phyloP scores from a whole-genome alignment of 2,113 vertebrate genomes.

The Oceanodroma tethys region DNA sequence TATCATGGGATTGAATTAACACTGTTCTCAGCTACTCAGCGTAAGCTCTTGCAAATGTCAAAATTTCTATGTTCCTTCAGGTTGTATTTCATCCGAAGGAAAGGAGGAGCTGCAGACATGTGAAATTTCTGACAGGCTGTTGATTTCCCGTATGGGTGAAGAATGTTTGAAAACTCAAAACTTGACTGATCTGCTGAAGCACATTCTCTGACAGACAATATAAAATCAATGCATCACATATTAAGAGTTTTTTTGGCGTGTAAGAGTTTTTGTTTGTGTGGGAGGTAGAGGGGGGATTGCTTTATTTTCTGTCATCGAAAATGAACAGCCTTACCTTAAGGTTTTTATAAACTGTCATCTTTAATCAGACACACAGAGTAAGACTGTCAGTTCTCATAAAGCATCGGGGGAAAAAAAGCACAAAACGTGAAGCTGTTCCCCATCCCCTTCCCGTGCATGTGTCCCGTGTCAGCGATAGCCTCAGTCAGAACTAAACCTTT shows the following conservation, averaged over 20 bases:
- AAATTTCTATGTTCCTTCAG: background rate
- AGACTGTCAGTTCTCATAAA: slow-evolving; percentile 58
- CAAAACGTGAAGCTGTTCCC: background rate
- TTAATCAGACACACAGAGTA: slow-evolving; percentile 59
- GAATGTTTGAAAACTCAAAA: slow-evolving; percentile 66
- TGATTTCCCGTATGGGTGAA: slow-evolving; percentile 61
- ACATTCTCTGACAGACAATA: slow-evolving; percentile 55
- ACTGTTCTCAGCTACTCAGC: background rate
- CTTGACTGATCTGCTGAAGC: slow-evolving; percentile 58
- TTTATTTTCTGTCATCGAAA: slow-evolving; percentile 60
- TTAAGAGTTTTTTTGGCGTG: background rate
- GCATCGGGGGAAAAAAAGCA: background rate
- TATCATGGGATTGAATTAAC: background rate
- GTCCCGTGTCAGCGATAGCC: background rate
- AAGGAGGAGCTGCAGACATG: slow-evolving; percentile 37
- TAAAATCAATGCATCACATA: slow-evolving; percentile 34
- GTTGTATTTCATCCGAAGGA: background rate
- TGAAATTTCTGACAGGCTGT: slow-evolving; percentile 63
- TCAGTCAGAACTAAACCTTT: background rate
- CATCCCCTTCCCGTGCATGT: background rate
- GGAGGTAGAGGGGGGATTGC: background rate
- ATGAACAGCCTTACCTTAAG: slow-evolving; percentile 65
- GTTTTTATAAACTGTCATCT: slow-evolving; percentile 71
- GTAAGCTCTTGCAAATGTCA: slow-evolving; percentile 7
- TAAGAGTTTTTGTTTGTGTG: slow-evolving; percentile 6